Base-by-base conservation (phyloP, 2,797 vertebrate species). In the Hoplostethus atlanticus region DNA sequence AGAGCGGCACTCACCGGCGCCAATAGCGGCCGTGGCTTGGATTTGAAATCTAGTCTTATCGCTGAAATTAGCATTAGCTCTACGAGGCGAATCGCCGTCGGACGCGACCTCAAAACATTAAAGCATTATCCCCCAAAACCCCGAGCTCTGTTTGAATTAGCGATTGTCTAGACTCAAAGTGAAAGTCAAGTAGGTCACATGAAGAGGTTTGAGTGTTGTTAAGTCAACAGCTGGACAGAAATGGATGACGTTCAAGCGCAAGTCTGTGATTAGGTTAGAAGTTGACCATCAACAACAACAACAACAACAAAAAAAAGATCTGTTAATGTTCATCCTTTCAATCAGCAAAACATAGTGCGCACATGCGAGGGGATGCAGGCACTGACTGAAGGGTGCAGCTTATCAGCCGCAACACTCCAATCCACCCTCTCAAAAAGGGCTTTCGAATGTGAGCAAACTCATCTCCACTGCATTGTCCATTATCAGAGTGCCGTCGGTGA, bases 401-500 rank as follows among this genome's bases (percentile, higher is more conserved):
- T 59, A 63, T 63, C 56, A 60, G 46, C 50, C 54, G 5, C 30
- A 46, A 31, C n/a, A 51, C 56, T 36, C 25, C 0, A 71, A 21
- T 36, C 12, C 10, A 55, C 6, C 46, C n/a, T 65, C 69, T 76
- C 4, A 0, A 54, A 21, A 78, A 68, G 59, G 17, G 31, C 48
- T 76, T 84, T 80, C 76, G 59, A 84, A 77, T 71, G 38, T 51
- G 71, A 66, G 67, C 40, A 64, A 88, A 80, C 71, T 71, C 81
- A 71, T 82, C 73, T 82, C 82, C 84, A 77, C 74, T 80, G 69
- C n/a, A 17, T 34, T 25, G 73, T 60, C 76, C 79, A 80, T 87
- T 84, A 80, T 80, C 70, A 68, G 36, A 79, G 46, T 2, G 60
- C 16, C 38, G 60, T 83, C 42, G 61, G 8, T 73, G 40, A 55